Conservation (phyloP, 2,113 vertebrate species). For the Lanius collurio region DNA sequence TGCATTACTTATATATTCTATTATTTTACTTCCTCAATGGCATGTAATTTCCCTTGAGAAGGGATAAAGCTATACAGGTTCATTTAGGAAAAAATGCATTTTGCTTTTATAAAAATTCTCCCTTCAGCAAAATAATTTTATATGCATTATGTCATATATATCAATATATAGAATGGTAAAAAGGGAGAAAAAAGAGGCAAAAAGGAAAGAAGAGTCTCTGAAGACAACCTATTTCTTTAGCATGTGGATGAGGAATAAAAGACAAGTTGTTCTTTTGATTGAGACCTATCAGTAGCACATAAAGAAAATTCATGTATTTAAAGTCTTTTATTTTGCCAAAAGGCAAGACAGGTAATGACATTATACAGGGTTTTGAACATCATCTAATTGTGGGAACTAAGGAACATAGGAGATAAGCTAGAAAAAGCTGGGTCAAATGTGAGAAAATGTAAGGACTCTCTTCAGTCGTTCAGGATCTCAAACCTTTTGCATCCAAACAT, state of each 20-base stretch:
- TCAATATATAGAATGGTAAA: background rate
- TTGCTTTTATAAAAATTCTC: background rate
- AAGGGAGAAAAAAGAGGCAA: background rate
- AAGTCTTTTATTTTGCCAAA: background rate
- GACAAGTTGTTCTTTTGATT: background rate
- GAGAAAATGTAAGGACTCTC: background rate
- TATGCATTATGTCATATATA: background rate
- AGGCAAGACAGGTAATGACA: background rate
- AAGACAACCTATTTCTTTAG: background rate
- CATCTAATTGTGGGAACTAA: background rate
- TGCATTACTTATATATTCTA: background rate
- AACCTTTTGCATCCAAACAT: background rate
- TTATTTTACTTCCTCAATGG: background rate
- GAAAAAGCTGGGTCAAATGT: background rate
- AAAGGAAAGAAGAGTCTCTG: background rate
- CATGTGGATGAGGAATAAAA: background rate
- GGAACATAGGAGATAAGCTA: background rate
- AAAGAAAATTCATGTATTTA: background rate
- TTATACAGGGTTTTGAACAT: background rate
- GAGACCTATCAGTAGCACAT: background rate
- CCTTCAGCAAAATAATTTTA: background rate
- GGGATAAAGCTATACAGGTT: background rate
- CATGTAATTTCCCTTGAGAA: background rate
- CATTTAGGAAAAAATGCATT: background rate
- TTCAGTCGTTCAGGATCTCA: background rate